Conservation (phyloP, 2,888 invertebrate species). For the Tortricodes alternella region DNA sequence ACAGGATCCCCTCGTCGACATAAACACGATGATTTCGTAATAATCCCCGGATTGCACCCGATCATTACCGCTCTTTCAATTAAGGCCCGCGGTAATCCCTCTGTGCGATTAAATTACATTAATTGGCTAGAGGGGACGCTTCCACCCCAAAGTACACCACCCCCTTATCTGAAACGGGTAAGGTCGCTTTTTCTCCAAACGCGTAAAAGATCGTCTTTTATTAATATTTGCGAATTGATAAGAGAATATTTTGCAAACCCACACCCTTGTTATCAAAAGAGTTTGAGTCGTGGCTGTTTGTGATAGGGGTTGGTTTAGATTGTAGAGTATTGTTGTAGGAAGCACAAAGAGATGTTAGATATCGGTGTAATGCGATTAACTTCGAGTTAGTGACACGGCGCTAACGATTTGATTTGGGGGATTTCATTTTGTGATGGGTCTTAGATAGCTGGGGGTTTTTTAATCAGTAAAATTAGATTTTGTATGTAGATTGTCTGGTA, state of each 20-base stretch:
- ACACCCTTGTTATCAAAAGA: slow-evolving; percentile 27
- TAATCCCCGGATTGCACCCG: slow-evolving; percentile 32
- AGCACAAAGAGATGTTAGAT: slow-evolving; percentile 74
- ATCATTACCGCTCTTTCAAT: slow-evolving; percentile 72
- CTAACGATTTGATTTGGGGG: slow-evolving; percentile 69
- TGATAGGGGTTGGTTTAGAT: slow-evolving; percentile 42
- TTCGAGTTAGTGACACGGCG: slow-evolving; percentile 69
- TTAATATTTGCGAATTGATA: slow-evolving; percentile 71
- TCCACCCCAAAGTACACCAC: slow-evolving; percentile 38
- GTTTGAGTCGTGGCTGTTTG: slow-evolving; percentile 42
- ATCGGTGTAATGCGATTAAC: slow-evolving; percentile 76
- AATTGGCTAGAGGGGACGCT: slow-evolving; percentile 70
- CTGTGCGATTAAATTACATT: slow-evolving; percentile 79
- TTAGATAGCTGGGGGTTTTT: slow-evolving; percentile 18
- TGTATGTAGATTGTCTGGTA: not conserved
- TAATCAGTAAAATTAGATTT: not conserved
- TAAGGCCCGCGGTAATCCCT: slow-evolving; percentile 73
- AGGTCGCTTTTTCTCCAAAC: slow-evolving; percentile 43
- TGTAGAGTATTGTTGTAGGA: slow-evolving; percentile 45
- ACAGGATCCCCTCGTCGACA: slow-evolving; percentile 23
- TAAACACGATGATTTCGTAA: slow-evolving; percentile 30
- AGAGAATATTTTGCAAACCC: slow-evolving; percentile 33
- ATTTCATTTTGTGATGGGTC: slow-evolving; percentile 37
- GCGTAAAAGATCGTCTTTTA: slow-evolving; percentile 53
- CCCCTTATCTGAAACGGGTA: slow-evolving; percentile 42